Evolutionary conservation across 2,113 vertebrate species (phyloP).

Genomic region (Sinocyclocheilus anshuiensis): DNA sequence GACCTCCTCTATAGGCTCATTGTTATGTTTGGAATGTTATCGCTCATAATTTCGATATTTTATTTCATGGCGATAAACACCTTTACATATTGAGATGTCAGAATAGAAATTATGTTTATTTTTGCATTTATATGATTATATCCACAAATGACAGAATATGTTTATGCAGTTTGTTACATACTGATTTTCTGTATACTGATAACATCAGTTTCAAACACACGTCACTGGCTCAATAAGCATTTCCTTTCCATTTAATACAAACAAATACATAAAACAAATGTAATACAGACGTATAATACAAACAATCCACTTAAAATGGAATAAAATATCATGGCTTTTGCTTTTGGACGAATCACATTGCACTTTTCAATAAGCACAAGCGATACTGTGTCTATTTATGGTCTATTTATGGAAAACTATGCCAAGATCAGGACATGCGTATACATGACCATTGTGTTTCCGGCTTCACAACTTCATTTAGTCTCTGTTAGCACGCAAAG

Average conservation of each 20-base stretch:
- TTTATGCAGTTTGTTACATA: background rate
- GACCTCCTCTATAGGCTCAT: background rate
- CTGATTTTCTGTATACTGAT: background rate
- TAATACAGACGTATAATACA: background rate
- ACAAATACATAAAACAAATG: background rate
- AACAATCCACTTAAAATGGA: background rate
- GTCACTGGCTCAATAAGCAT: background rate
- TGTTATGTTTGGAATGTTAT: background rate
- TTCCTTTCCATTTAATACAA: background rate
- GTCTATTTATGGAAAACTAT: slow-evolving; percentile 19
- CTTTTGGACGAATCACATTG: background rate
- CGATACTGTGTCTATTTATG: slow-evolving; percentile 7
- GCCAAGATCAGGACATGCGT: slow-evolving; percentile 18
- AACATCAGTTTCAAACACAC: background rate
- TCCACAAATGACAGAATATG: background rate
- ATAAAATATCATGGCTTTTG: background rate
- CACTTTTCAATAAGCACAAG: slow-evolving; percentile 12
- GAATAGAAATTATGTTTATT: background rate
- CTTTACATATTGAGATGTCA: background rate
- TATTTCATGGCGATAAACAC: background rate
- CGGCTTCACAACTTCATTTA: background rate
- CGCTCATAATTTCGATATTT: background rate
- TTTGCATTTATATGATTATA: background rate
- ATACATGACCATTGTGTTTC: slow-evolving; percentile 20
- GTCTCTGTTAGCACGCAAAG: slow-evolving; percentile 26